Evolutionary conservation across 2,797 vertebrate genomes (phyloP), one percentile per base, ranked within the genome.

Genomic region (Argentina silus): DNA sequence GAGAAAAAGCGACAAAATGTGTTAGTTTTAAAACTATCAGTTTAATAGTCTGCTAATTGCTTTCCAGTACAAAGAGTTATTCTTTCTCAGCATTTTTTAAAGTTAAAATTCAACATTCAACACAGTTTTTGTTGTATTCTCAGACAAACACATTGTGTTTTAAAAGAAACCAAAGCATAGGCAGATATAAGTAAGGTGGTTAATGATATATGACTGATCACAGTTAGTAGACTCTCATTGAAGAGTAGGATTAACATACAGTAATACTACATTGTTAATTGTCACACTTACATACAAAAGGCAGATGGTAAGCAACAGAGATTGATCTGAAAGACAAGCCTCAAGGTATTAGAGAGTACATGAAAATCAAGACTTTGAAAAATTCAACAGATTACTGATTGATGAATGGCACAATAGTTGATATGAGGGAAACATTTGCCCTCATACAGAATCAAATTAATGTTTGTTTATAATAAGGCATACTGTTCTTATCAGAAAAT

Each of bases 1-100:
- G 90, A 94, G 91, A 93, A 91, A 90, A 90, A 94, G 93, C 92
- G 88, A 93, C 93, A 92, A 93, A 93, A 92, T 93, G 93, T 86
- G 93, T 95, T 93, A 92, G 88, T 93, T 93, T 90, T 78, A 92
- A 90, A 92, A 88, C 91, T 93, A 92, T 84, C 83, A 87, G 91
- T 93, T 94, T 94, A 94, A 87, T 94, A 81, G 85, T 89, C 81
- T 69, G 82, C 85, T 88, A 81, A 36, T 86, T 84, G 86, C 82
- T 84, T 85, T 84, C 83, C 83, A 87, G 81, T 91, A 94, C 92
- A 94, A 89, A 89, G 88, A 91, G 93, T 94, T 94, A 93, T 90
- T 91, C 72, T 87, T 87, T 88, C 87, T 87, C 85, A 88, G 87
- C 81, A 81, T 78, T 80, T 86, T 81, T 87, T 86, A 89, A 90